Conservation (phyloP, 1,140 invertebrate species). For the Parasteatoda tepidariorum region DNA sequence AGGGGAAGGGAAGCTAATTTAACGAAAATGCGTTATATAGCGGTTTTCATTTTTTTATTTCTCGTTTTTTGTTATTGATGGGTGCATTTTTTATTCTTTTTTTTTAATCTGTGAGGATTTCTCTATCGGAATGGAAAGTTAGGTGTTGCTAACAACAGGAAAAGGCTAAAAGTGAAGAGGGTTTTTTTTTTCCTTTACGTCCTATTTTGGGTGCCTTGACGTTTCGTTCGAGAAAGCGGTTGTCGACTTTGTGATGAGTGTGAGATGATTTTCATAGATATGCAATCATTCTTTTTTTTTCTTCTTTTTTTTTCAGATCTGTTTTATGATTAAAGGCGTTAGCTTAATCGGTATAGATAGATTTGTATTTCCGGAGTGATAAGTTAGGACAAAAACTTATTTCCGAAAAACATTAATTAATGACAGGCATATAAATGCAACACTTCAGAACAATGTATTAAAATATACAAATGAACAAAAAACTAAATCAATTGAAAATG, state of each 20-base stretch:
- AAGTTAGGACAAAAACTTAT: too few relatives aligned
- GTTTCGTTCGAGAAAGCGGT: slow-evolving; percentile 26
- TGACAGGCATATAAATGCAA: too few relatives aligned
- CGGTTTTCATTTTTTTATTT: slow-evolving; percentile 40
- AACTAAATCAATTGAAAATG: too few relatives aligned
- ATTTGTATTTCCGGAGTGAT: too few relatives aligned
- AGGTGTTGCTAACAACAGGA: slow-evolving; percentile 54
- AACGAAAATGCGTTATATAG: slow-evolving; percentile 49
- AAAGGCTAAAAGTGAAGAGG: slow-evolving; percentile 38
- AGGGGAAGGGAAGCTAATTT: slow-evolving; percentile 39
- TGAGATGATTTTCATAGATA: background rate
- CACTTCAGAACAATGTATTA: too few relatives aligned
- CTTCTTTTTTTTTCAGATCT: too few relatives aligned
- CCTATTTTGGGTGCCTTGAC: slow-evolving; percentile 48
- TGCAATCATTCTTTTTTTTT: background rate
- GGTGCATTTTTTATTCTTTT: slow-evolving; percentile 39
- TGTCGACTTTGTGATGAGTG: background rate
- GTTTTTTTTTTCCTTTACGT: slow-evolving; percentile 15
- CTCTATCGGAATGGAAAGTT: slow-evolving; percentile 49
- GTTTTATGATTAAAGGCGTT: background rate
- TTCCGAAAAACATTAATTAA: too few relatives aligned
- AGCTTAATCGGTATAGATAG: background rate
- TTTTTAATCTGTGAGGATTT: slow-evolving; percentile 1
- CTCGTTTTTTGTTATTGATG: slow-evolving; percentile 5
- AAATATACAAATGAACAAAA: too few relatives aligned